Conservation (phyloP, 2,888 invertebrate genomes). For the Shargacucullia verbasci region DNA sequence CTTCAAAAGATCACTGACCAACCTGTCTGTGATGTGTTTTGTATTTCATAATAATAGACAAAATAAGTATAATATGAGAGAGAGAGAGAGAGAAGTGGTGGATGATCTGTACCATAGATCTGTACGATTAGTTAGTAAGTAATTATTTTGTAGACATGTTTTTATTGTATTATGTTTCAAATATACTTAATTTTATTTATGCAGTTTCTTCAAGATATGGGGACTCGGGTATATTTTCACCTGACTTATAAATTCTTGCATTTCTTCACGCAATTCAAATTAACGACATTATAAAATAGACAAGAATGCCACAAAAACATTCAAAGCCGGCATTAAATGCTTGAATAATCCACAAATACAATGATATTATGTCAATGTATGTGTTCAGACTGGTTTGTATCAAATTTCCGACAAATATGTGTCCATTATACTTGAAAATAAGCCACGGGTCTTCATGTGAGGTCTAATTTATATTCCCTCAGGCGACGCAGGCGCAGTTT, state of each 20-base stretch:
- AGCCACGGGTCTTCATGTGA: conserved; percentile 43
- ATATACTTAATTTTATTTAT: no score
- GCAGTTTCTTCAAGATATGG: no score
- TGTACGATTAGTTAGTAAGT: no score
- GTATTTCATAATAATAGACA: conserved; percentile 23
- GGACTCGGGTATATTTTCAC: neutral
- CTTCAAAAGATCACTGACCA: conserved; percentile 10
- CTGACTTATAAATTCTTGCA: neutral
- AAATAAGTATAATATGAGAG: neutral
- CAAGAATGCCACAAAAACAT: neutral
- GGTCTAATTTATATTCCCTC: conserved; percentile 58
- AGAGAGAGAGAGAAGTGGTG: no score
- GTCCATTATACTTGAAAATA: conserved; percentile 34
- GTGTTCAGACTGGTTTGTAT: conserved; percentile 43
- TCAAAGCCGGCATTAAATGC: conserved; percentile 5
- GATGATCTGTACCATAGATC: no score
- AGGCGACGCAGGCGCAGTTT: conserved; percentile 37
- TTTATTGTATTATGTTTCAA: no score
- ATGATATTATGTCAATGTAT: conserved; percentile 34
- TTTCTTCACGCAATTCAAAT: no score
- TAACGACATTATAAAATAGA: neutral
- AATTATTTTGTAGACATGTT: no score
- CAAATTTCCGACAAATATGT: conserved; percentile 28
- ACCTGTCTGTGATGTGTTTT: neutral
- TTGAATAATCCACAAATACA: conserved; percentile 1